Evolutionary conservation across 2,113 vertebrate species (phyloP), one percentile per base, ranked within the genome.

Genomic region (Corythornis madagascariensis): DNA sequence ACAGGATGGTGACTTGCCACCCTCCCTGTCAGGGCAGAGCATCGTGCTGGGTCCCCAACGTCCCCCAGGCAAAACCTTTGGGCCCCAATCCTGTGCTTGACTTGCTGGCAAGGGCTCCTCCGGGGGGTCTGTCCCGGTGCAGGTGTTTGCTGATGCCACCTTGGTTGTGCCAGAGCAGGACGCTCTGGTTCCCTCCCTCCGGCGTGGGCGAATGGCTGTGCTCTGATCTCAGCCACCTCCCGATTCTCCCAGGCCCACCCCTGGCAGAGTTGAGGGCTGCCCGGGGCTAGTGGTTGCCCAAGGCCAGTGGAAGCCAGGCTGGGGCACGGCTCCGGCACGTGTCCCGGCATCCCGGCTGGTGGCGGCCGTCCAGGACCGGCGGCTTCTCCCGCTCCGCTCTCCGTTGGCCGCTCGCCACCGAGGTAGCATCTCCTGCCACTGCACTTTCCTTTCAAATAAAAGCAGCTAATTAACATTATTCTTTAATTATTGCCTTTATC

Each of bases 381-480:
- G 47, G 70, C 55, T 64, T 59, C 6, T 6, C 71, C 66, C 0
- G 2, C 70, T 64, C 53, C 20, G 0, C 72, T 35, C 66, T 43
- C 35, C 1, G 1, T 69, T 16, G 10, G 3, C 73, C 20, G 0
- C 86, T 9, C 3, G 20, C 45, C 17, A 7, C 74, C 6, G 42
- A 50, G 63, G 82, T 70, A 52, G 6, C 16, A 17, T 31, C 97
- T 97, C 97, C 97, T 75, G 91, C 94, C 94, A 22, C 97, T 6
- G 29, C 92, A 33, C 97, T 97, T 52, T 78, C 90, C 96, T 90
- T 96, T 98, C 97, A 73, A 97, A 97, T 97, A 97, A 97, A 97
- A 97, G 97, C 96, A 96, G 97, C 98, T 98, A 98, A 98, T 98
- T 98, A 98, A 98, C 98, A 98, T 98, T 97, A 98, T 98, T 98